phyloP scores from a whole-genome alignment of 2,797 vertebrate species.

The Gobionotothen gibberifrons region DNA sequence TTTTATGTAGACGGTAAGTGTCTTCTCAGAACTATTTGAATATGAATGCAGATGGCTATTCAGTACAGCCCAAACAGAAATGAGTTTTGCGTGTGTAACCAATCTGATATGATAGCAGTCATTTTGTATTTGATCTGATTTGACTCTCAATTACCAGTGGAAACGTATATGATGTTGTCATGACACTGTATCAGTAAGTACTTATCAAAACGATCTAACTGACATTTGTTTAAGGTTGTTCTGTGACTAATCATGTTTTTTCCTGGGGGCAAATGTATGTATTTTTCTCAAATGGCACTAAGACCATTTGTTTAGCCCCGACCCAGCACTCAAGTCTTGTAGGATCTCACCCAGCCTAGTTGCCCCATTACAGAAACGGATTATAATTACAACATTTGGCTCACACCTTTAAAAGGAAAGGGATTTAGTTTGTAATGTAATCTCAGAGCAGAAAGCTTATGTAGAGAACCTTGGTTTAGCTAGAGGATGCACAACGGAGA shows the following conservation, averaged over 20 bases:
- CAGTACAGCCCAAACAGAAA: too few species aligned
- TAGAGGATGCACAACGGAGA: slow-evolving; percentile 2
- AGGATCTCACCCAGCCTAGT: not conserved
- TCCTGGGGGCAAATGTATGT: too few species aligned
- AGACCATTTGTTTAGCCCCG: not conserved
- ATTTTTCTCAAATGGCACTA: not conserved
- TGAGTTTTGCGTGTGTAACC: not conserved
- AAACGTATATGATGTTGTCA: not conserved
- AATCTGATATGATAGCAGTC: not conserved
- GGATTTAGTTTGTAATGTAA: not conserved
- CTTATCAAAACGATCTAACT: not conserved
- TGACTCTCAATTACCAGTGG: not conserved
- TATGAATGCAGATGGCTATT: too few species aligned
- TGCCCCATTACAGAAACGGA: not conserved
- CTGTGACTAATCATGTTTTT: not conserved
- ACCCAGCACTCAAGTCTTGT: not conserved
- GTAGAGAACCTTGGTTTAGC: not conserved
- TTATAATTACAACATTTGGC: too few species aligned
- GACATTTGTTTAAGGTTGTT: not conserved
- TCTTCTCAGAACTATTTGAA: too few species aligned
- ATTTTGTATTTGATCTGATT: not conserved
- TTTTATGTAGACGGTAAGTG: too few species aligned
- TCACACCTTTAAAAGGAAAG: not conserved
- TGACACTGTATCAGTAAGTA: not conserved
- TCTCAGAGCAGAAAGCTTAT: not conserved